phyloP scores from a whole-genome alignment of 2,113 vertebrate species.

The Salvelinus fontinalis region DNA sequence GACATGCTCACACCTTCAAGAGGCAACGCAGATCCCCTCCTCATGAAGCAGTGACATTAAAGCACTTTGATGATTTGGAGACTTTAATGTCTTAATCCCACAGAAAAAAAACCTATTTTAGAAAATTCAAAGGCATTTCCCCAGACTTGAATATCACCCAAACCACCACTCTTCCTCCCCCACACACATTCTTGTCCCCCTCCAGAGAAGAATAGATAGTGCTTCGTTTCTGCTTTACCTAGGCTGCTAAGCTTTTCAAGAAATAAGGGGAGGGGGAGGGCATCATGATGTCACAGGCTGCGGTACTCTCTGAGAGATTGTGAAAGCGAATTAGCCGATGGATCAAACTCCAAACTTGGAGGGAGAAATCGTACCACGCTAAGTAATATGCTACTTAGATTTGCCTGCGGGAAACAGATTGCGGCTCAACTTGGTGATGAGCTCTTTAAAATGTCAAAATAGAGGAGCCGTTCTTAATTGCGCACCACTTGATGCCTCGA shows the following conservation, averaged over 20 bases:
- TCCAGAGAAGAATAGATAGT: constrained; percentile 21
- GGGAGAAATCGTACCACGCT: constrained; percentile 42
- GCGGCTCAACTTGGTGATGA: constrained; percentile 37
- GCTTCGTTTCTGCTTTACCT: constrained; percentile 26
- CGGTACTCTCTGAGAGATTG: constrained; percentile 27
- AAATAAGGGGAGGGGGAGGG: constrained; percentile 14
- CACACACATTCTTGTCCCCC: constrained; percentile 11
- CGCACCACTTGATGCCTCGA: constrained; percentile 8
- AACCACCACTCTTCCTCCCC: constrained; percentile 16
- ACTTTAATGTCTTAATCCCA: constrained; percentile 73
- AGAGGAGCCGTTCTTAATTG: constrained; percentile 31
- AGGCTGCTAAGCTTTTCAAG: no score
- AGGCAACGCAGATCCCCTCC: constrained; percentile 40
- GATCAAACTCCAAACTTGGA: constrained; percentile 57
- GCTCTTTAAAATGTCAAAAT: constrained; percentile 51
- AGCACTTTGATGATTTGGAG: constrained; percentile 70
- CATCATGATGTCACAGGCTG: constrained; percentile 44
- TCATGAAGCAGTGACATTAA: constrained; percentile 49
- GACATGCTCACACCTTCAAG: constrained; percentile 56
- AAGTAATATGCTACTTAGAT: constrained; percentile 59
- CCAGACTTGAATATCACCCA: constrained; percentile 52
- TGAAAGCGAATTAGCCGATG: constrained; percentile 54
- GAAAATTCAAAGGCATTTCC: constrained; percentile 58
- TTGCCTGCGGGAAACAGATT: constrained; percentile 56
- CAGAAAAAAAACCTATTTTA: constrained; percentile 32